phyloP scores from a whole-genome alignment of 2,888 invertebrate genomes.

The Caenorhabditis sinica region DNA sequence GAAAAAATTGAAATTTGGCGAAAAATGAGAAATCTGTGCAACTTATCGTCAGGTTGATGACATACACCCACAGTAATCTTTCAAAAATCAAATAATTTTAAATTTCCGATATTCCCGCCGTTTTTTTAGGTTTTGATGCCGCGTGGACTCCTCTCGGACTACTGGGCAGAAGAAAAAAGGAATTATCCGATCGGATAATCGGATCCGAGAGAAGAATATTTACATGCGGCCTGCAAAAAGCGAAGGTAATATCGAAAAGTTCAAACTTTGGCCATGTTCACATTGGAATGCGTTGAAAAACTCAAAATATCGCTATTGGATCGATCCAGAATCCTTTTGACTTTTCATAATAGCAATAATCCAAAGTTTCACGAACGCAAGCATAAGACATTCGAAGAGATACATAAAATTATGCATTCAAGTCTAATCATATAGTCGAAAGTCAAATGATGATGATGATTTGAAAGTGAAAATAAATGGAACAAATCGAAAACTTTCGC shows the following conservation, averaged over 20 bases:
- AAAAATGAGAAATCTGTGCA: conserved; percentile 7
- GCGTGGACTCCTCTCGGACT: too few species aligned
- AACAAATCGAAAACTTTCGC: conserved; percentile 68
- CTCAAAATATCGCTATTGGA: neutral
- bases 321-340: neutral
- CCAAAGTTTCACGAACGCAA: neutral
- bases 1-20: neutral
- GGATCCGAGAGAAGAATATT: too few species aligned
- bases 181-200: too few species aligned
- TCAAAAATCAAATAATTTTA: too few species aligned
- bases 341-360: too few species aligned
- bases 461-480: conserved; percentile 64
- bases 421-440: conserved; percentile 59
- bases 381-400: neutral
- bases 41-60: neutral
- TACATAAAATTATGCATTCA: conserved; percentile 42
- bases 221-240: too few species aligned
- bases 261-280: too few species aligned
- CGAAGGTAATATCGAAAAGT: too few species aligned
- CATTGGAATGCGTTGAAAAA: neutral
- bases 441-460: conserved; percentile 41
- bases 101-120: too few species aligned
- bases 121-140: too few species aligned
- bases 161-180: too few species aligned
- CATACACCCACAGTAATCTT: neutral